Evolutionary conservation across 1,140 invertebrate species (phyloP), one percentile per base, ranked within the genome.

Genomic region (Agrypnia vestita): DNA sequence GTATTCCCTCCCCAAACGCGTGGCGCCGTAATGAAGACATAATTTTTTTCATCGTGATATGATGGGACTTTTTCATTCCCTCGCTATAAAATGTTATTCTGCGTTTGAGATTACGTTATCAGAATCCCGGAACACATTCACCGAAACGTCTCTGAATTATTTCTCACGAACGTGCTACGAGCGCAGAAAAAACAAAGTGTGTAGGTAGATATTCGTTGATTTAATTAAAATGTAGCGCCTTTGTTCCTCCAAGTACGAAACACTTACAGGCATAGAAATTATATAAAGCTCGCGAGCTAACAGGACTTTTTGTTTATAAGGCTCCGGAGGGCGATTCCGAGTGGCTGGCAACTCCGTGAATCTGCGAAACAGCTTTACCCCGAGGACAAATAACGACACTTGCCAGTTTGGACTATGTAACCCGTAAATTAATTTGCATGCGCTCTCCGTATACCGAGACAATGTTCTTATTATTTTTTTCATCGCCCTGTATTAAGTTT

Each of bases 241-340:
- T 82, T 82, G 81, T 82, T 79, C 77, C 51, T 75, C 69, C 76
- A 81, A 81, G 80, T 81, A 81, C 49, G 80, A 76, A 76, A 53
- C 73, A 76, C 73, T 76, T 79, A 64, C 76, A 67, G 71, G 76
- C 76, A 78, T 78, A 72, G 81, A 53, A 79, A 79, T 79, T 82
- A 62, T 82, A 79, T 79, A 79, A 78, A 76, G 80, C 74, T 76
- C 76, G 78, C 76, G 77, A 79, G 62, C 47, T 76, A 82, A 79
- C 78, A 80, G 46, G 79, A 83, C 79, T 83, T 83, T 83, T 83
- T 83, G 82, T 83, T 83, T 83, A 83, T 83, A 83, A 83, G 82
- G 67, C 82, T 83, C 82, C 59, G 44, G 82, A 83, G 82, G 82
- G 79, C 82, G 82, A 83, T 83, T 80, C 72, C 43, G 76, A 62